Evolutionary conservation across 2,113 vertebrate genomes (phyloP).

Genomic region (Chionis minor): DNA sequence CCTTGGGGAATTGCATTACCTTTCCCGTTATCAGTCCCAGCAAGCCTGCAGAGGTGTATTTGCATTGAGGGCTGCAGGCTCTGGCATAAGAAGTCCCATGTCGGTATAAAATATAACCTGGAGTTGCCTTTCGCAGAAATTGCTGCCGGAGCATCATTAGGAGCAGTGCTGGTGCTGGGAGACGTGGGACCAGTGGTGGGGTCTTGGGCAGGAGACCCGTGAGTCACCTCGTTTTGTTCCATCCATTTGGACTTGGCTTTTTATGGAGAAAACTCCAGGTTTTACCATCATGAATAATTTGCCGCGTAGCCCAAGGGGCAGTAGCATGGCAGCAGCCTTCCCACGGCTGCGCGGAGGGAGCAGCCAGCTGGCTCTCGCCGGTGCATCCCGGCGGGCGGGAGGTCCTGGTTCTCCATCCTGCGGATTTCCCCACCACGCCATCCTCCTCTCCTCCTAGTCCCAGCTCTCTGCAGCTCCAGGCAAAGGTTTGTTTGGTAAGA

Average conservation of each 20-base stretch:
- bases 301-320: neutral
- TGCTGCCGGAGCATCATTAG: neutral
- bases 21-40: neutral
- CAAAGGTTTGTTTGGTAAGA: neutral
- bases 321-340: neutral
- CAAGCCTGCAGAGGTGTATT: neutral
- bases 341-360: accelerated
- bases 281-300: neutral
- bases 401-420: neutral
- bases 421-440: neutral
- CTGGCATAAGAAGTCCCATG: accelerated
- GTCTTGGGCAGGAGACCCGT: accelerated
- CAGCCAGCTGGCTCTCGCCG: neutral
- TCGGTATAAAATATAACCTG: neutral
- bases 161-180: neutral
- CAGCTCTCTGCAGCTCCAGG: neutral
- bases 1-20: neutral
- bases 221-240: neutral
- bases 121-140: accelerated
- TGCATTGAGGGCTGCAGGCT: neutral
- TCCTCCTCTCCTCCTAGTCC: neutral
- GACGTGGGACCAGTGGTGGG: accelerated
- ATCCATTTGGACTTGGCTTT: neutral
- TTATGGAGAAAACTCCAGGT: accelerated
- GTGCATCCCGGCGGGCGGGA: accelerated